Evolutionary conservation across 2,888 invertebrate species (phyloP).

Genomic region (Cantharis lateralis): DNA sequence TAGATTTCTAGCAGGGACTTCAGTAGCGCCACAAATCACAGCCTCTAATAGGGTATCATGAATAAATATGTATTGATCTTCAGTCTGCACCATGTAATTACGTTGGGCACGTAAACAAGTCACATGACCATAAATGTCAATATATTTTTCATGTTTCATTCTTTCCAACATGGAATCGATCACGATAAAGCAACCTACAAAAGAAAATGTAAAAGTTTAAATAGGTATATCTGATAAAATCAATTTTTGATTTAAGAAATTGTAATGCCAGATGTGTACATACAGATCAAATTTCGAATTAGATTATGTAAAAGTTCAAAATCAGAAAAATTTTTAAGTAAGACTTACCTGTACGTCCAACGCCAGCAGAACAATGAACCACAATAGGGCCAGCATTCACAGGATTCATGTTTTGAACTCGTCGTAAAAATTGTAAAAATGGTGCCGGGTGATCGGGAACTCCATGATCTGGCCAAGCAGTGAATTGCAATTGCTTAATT

Average conservation of each 20-base stretch:
- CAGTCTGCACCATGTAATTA: constrained; percentile 99
- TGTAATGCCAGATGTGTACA: too few relatives aligned
- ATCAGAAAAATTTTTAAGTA: background rate
- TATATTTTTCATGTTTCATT: constrained; percentile 95
- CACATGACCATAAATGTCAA: constrained; percentile 99
- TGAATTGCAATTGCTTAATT: constrained; percentile 96
- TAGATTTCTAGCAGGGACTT: constrained; percentile 92
- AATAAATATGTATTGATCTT: constrained; percentile 99
- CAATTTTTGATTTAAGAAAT: too few relatives aligned
- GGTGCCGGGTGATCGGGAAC: constrained; percentile 99
- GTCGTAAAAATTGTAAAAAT: constrained; percentile 92
- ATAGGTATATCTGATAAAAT: too few relatives aligned
- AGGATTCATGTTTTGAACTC: constrained; percentile 90
- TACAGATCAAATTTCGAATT: too few relatives aligned
- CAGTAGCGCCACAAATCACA: constrained; percentile 94
- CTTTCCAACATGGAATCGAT: constrained; percentile 99
- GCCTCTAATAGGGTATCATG: constrained; percentile 98
- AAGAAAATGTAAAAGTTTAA: constrained; percentile 65
- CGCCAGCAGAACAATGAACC: constrained; percentile 86
- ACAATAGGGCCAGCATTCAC: constrained; percentile 92
- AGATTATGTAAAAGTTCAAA: background rate
- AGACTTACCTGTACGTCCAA: constrained; percentile 54
- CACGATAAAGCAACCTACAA: constrained; percentile 87
- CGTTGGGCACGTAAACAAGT: constrained; percentile 96
- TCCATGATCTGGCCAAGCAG: constrained; percentile 99